These are phyloP conservation scores for Microchrysa polita DNA, from an alignment of 2,888 invertebrate species.

Conservation along the genomic window DNA sequence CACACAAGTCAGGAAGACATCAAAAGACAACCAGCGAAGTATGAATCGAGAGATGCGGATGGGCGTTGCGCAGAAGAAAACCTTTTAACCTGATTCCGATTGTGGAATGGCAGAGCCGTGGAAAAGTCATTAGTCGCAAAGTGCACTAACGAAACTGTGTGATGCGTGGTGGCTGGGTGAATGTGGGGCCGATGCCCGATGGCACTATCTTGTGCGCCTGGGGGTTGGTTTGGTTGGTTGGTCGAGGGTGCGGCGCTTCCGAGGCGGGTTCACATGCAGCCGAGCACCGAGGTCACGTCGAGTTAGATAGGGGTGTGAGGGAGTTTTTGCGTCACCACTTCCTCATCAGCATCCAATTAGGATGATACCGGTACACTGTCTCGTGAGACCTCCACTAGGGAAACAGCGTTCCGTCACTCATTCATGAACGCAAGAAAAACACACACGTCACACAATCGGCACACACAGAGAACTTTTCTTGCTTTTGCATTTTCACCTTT, in stretches of 20 bases:
- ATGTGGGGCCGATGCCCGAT: no score
- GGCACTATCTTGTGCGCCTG: no score
- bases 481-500: slow-evolving; percentile 27
- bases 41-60: slow-evolving; percentile 32
- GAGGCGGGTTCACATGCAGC: no score
- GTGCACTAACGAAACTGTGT: not conserved
- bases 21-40: slow-evolving; percentile 4
- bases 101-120: slow-evolving; percentile 19
- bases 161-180: no score
- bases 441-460: slow-evolving; percentile 37
- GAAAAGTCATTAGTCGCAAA: slow-evolving; percentile 10
- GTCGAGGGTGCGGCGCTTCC: no score
- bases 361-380: not conserved
- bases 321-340: slow-evolving; percentile 24
- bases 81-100: slow-evolving; percentile 36
- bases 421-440: slow-evolving; percentile 43
- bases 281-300: slow-evolving; percentile 3
- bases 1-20: slow-evolving; percentile 31
- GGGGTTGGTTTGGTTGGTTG: no score
- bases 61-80: slow-evolving; percentile 43
- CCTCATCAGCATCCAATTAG: not conserved
- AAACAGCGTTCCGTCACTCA: slow-evolving; percentile 12
- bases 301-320: not conserved
- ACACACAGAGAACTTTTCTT: slow-evolving; percentile 35
- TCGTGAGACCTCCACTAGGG: not conserved